Percentiles rank a stretch among this genome's conserved stretches.
Conservation (phyloP, 2,888 invertebrate genomes). For the Dascillus cervinus region DNA sequence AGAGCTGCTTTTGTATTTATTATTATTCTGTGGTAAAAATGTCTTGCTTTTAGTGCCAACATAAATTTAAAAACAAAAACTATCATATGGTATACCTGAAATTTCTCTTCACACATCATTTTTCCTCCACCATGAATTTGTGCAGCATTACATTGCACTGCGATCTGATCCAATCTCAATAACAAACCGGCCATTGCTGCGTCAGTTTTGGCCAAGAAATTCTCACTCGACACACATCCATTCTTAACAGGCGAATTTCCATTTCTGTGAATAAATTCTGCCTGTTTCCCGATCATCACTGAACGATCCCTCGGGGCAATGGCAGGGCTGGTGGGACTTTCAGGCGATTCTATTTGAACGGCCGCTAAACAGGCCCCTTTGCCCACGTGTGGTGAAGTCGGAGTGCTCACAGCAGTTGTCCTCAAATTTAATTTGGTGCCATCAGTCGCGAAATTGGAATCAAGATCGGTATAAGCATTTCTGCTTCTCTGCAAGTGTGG, state of each 20-base stretch:
- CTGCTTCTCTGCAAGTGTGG: constrained; percentile 55
- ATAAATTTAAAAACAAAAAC: too few species aligned
- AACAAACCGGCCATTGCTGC: constrained; percentile 61
- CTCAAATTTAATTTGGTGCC: constrained; percentile 17
- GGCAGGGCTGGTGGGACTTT: constrained; percentile 18
- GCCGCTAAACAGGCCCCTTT: constrained; percentile 25
- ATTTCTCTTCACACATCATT: constrained; percentile 68
- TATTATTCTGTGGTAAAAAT: not conserved
- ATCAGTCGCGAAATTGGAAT: constrained; percentile 36
- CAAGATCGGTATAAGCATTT: constrained; percentile 52
- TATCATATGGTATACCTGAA: too few species aligned
- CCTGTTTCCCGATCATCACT: constrained; percentile 2
- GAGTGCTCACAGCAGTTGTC: constrained; percentile 39
- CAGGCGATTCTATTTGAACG: constrained; percentile 22
- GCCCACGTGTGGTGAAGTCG: constrained; percentile 39
- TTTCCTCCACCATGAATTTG: constrained; percentile 69
- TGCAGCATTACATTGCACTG: constrained; percentile 63
- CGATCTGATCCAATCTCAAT: constrained; percentile 60
- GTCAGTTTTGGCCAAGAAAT: constrained; percentile 59
- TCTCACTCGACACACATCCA: constrained; percentile 43
- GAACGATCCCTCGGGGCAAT: constrained; percentile 12
- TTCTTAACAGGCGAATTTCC: constrained; percentile 19
- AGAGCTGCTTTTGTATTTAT: too few species aligned
- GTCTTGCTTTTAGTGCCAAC: too few species aligned
- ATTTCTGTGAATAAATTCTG: constrained; percentile 9